Conservation (phyloP, 2,113 vertebrate species). For the Verasper variegatus region DNA sequence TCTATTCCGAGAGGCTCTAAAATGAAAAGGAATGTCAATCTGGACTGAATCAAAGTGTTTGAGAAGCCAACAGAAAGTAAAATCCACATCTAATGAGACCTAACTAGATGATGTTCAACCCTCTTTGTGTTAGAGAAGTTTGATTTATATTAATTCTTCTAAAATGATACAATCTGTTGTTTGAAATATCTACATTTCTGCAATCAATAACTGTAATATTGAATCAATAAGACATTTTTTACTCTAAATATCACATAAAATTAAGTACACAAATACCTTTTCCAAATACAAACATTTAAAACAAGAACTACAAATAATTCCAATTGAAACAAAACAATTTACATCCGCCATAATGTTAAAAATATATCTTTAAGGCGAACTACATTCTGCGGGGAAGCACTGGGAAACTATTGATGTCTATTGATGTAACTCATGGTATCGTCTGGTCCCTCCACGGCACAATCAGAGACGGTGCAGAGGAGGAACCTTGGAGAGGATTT, state of each 20-base stretch:
- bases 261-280: not conserved
- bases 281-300: not conserved
- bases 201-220: not conserved
- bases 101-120: slow-evolving; percentile 11
- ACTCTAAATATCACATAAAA: too few relatives aligned
- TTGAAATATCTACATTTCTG: slow-evolving; percentile 15
- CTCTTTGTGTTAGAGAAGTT: not conserved
- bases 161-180: not conserved
- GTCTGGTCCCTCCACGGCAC: slow-evolving; percentile 36
- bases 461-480: slow-evolving; percentile 54
- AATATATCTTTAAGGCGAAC: not conserved
- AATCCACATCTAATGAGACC: not conserved
- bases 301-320: not conserved
- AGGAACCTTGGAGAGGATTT: slow-evolving; percentile 31
- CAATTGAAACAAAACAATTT: not conserved
- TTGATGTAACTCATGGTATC: slow-evolving; percentile 33
- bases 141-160: slow-evolving; percentile 2
- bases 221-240: not conserved
- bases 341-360: not conserved
- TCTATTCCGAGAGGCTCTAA: slow-evolving; percentile 21
- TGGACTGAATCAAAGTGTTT: not conserved
- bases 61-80: not conserved
- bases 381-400: not conserved
- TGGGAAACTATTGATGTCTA: slow-evolving; percentile 31
- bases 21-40: slow-evolving; percentile 17